Percentiles rank a stretch among this genome's conserved stretches.
Evolutionary conservation across 1,140 invertebrate genomes (phyloP).

Genomic region (Drosophila punjabiensis): DNA sequence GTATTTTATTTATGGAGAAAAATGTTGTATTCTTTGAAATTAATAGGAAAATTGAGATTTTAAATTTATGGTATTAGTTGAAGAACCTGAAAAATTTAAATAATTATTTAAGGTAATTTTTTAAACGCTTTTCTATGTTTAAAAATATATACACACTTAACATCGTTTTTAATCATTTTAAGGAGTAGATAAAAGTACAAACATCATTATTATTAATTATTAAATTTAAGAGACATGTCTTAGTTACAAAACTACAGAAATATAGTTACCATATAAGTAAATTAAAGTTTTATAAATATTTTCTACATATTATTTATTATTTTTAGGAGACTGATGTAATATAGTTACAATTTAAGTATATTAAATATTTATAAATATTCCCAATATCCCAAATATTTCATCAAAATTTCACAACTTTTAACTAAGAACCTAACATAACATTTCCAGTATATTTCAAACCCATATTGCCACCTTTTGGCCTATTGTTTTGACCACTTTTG

Average conservation of each 20-base stretch:
- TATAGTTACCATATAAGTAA: background rate
- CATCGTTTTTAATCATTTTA: too few relatives aligned
- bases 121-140: too few relatives aligned
- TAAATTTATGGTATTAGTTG: too few relatives aligned
- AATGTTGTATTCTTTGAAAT: background rate
- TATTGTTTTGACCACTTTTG: conserved; percentile 19
- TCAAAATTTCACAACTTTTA: background rate
- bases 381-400: background rate
- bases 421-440: too few relatives aligned
- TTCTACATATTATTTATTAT: background rate
- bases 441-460: background rate
- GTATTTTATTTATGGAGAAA: background rate
- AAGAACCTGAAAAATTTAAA: too few relatives aligned
- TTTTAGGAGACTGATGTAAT: background rate
- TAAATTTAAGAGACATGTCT: too few relatives aligned
- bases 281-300: background rate
- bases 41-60: too few relatives aligned
- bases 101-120: too few relatives aligned
- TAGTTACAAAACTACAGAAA: background rate
- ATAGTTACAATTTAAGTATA: background rate
- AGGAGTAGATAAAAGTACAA: too few relatives aligned
- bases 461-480: background rate
- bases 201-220: too few relatives aligned
- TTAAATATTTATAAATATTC: background rate
- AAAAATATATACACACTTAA: too few relatives aligned